Evolutionary conservation across 2,113 vertebrate species (phyloP).

Genomic region (Pollimyrus isidori): DNA sequence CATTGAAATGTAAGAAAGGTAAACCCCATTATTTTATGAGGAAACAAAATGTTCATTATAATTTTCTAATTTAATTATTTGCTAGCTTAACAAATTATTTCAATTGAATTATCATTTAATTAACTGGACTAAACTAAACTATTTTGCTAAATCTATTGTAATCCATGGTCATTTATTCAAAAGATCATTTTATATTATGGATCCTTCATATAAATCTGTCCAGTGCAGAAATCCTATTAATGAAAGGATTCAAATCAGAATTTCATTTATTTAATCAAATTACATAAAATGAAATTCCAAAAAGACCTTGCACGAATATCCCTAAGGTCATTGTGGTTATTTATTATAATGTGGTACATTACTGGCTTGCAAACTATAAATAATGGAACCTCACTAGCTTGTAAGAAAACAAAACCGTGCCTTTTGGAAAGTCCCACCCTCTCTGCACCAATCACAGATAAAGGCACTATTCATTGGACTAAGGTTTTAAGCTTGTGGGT

Average conservation of each 20-base stretch:
- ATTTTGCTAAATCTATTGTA: neutral
- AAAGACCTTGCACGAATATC: neutral
- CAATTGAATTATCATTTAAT: neutral
- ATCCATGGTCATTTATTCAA: neutral
- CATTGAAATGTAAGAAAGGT: neutral
- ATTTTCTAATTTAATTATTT: neutral
- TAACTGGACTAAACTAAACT: neutral
- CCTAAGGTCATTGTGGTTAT: neutral
- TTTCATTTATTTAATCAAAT: constrained; percentile 3
- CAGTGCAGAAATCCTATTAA: neutral
- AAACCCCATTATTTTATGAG: neutral
- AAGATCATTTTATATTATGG: neutral
- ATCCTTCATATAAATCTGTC: neutral
- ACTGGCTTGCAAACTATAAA: neutral
- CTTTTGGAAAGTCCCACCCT: neutral
- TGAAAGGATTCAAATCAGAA: neutral
- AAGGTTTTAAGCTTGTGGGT: neutral
- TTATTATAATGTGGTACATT: neutral
- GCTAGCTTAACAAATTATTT: neutral
- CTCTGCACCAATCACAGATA: neutral
- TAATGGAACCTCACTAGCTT: neutral
- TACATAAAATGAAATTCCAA: neutral
- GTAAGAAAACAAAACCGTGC: neutral
- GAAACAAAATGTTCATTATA: neutral
- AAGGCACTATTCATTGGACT: neutral